Conservation (phyloP, 2,797 vertebrate species). For the Sternarchorhynchus goeldii region DNA sequence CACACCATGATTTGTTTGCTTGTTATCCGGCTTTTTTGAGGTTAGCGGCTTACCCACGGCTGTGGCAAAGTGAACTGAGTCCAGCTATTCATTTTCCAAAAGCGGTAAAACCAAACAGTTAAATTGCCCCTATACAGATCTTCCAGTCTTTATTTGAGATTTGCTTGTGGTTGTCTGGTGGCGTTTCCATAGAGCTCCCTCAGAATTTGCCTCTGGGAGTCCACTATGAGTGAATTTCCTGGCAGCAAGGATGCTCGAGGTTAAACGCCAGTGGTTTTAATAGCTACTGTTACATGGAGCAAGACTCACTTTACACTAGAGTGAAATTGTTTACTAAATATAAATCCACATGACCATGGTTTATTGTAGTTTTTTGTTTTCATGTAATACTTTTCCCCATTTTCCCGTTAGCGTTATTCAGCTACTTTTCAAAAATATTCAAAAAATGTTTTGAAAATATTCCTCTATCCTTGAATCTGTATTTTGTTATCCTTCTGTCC, state of each 20-base stretch:
- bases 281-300: conserved; percentile 42
- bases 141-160: conserved; percentile 43
- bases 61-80: conserved; percentile 36
- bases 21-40: conserved; percentile 2
- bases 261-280: conserved; percentile 53
- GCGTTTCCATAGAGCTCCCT: conserved; percentile 29
- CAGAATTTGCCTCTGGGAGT: conserved; percentile 22
- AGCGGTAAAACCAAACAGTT: conserved; percentile 6
- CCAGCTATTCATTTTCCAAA: conserved; percentile 33
- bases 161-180: conserved; percentile 38
- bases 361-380: no score
- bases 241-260: conserved; percentile 47
- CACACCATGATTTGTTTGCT: conserved; percentile 13
- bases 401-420: no score
- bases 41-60: conserved; percentile 2
- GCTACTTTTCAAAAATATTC: no score
- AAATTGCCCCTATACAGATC: not conserved
- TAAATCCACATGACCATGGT: no score
- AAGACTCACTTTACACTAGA: conserved; percentile 5
- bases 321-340: not conserved
- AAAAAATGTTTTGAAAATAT: not conserved
- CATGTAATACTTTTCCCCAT: no score
- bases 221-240: conserved; percentile 54
- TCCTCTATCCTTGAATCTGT: conserved; percentile 9
- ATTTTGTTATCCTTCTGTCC: not conserved